Evolutionary conservation across 35 echinoderm and acorn worm genomes (phyloP).

Genomic region (Lytechinus pictus): DNA sequence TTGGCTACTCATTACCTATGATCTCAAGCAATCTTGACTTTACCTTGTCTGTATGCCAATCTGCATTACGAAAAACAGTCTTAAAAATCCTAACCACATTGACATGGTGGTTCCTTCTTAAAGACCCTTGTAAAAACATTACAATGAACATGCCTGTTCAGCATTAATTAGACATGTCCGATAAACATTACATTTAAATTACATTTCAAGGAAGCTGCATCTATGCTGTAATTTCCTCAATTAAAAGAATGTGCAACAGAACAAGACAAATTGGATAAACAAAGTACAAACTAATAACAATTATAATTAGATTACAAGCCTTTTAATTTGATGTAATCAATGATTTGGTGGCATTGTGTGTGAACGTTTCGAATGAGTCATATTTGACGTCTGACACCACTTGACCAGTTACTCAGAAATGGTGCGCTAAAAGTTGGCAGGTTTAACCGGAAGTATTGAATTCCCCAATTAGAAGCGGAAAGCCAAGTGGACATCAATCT

Average conservation of each 20-base stretch:
- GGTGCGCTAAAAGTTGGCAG: not conserved
- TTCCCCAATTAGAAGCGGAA: slow-evolving; percentile 33
- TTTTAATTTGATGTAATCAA: not conserved
- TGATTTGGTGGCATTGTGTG: not conserved
- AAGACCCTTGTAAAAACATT: not conserved
- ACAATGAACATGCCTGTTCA: not conserved
- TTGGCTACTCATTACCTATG: not conserved
- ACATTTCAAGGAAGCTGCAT: not conserved
- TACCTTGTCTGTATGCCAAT: not conserved
- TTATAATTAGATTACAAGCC: not conserved
- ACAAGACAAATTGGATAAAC: not conserved
- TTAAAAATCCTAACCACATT: not conserved
- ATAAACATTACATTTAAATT: not conserved
- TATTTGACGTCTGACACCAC: not conserved
- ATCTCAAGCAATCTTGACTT: not conserved
- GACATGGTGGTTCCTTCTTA: not conserved
- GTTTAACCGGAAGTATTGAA: slow-evolving; percentile 22
- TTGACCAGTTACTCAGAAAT: slow-evolving; percentile 12
- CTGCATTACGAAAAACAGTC: not conserved
- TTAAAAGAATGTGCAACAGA: not conserved
- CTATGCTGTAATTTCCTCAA: not conserved
- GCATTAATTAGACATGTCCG: not conserved
- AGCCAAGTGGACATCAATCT: not conserved
- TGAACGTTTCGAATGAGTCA: not conserved
- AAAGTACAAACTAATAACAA: not conserved